Percentiles rank a stretch among this genome's conserved stretches.
Evolutionary conservation across 2,888 invertebrate species (phyloP).

Genomic region (Colostygia pectinataria): DNA sequence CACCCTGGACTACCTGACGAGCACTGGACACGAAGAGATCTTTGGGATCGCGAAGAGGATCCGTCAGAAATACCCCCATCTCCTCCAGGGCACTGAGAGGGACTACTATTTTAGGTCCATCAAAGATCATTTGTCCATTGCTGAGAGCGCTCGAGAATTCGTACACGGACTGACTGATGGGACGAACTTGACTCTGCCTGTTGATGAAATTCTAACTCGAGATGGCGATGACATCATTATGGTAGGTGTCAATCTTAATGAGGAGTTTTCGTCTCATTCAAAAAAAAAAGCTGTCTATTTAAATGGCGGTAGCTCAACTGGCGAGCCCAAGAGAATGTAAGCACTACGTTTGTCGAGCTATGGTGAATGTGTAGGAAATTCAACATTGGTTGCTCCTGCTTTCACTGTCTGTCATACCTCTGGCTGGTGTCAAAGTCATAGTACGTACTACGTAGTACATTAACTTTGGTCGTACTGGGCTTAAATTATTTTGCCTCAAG

Average conservation of each 20-base stretch:
- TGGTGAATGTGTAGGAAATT: too few species aligned
- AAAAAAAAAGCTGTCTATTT: too few species aligned
- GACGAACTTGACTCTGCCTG: slow-evolving; percentile 43
- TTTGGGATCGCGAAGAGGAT: slow-evolving; percentile 80
- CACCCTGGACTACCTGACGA: slow-evolving; percentile 84
- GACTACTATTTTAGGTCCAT: slow-evolving; percentile 85
- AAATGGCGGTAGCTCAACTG: too few species aligned
- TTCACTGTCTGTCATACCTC: too few species aligned
- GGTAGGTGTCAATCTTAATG: slow-evolving; percentile 43
- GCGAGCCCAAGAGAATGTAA: too few species aligned
- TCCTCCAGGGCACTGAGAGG: slow-evolving; percentile 70
- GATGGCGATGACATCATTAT: slow-evolving; percentile 67
- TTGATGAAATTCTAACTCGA: slow-evolving; percentile 46
- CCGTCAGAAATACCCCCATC: slow-evolving; percentile 53
- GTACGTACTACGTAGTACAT: too few species aligned
- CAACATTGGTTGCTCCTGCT: too few species aligned
- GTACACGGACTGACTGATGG: slow-evolving; percentile 76
- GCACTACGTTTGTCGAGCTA: too few species aligned
- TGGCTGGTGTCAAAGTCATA: too few species aligned
- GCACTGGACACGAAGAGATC: slow-evolving; percentile 84
- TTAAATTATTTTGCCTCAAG: too few species aligned
- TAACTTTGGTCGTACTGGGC: too few species aligned
- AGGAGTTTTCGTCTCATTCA: too few species aligned
- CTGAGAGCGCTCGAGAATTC: slow-evolving; percentile 83
- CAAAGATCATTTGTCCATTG: slow-evolving; percentile 81